Evolutionary conservation across 1,140 invertebrate genomes (phyloP).

Genomic region (Trialeurodes vaporariorum): DNA sequence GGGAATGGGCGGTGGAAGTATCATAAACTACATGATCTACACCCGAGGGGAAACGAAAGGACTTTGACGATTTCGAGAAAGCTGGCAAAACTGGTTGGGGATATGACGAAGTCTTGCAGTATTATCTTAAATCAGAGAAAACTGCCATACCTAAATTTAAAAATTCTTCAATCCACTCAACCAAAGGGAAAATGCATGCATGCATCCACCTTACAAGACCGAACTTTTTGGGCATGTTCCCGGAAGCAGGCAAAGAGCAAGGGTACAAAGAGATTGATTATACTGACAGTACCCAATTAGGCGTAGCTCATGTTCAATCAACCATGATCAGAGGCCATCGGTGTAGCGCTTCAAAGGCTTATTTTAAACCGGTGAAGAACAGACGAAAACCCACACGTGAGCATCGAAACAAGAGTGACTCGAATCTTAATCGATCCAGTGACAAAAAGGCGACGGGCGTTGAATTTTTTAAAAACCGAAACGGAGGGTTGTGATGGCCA

Average conservation of each 20-base stretch:
- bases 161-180: conserved; percentile 48
- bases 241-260: conserved; percentile 42
- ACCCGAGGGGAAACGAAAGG: conserved; percentile 52
- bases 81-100: conserved; percentile 79
- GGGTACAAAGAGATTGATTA: conserved; percentile 42
- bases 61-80: conserved; percentile 56
- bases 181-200: conserved; percentile 52
- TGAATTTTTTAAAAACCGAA: conserved; percentile 45
- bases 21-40: conserved; percentile 72
- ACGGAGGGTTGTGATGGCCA: conserved; percentile 35
- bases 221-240: conserved; percentile 37
- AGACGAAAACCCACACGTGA: conserved; percentile 57
- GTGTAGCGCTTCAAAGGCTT: conserved; percentile 49
- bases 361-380: conserved; percentile 39
- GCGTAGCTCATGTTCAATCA: conserved; percentile 49
- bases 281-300: conserved; percentile 41
- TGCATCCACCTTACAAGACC: conserved; percentile 48
- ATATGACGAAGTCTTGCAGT: conserved; percentile 65
- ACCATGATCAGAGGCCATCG: conserved; percentile 48
- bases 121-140: conserved; percentile 72
- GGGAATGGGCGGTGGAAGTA: conserved; percentile 56
- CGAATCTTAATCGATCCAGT: conserved; percentile 51
- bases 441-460: conserved; percentile 51
- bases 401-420: conserved; percentile 49
- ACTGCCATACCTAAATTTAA: conserved; percentile 33